These are phyloP conservation scores for Microctenopoma steveboyesi DNA, from an alignment of 2,797 vertebrate genomes.

Conservation along the genomic window DNA sequence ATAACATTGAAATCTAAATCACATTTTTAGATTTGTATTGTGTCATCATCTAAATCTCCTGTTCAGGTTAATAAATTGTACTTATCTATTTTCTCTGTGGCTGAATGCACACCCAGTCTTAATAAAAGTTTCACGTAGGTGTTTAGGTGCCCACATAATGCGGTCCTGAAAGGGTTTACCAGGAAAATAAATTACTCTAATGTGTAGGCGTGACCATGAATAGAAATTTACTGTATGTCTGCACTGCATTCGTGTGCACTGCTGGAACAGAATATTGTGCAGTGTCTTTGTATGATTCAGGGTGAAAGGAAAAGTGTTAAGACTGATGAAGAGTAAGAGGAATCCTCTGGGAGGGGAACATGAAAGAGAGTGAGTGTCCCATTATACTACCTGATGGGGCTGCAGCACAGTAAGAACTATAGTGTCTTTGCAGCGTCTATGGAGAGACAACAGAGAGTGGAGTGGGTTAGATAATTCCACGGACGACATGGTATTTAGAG, in stretches of 20 bases:
- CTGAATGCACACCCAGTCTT: constrained; percentile 31
- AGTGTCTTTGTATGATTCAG: constrained; percentile 39
- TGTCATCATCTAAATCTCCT: constrained; percentile 26
- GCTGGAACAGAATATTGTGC: constrained; percentile 26
- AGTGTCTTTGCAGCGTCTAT: constrained; percentile 92
- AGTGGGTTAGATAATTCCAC: constrained; percentile 74
- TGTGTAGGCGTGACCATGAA: constrained; percentile 32
- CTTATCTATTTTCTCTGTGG: constrained; percentile 49
- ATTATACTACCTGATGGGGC: constrained; percentile 92
- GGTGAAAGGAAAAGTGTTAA: constrained; percentile 39
- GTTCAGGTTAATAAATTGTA: constrained; percentile 40
- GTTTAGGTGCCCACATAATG: constrained; percentile 36
- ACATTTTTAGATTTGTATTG: not conserved
- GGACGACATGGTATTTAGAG: constrained; percentile 58
- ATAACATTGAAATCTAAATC: not conserved
- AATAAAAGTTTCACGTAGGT: constrained; percentile 46
- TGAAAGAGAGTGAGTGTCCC: constrained; percentile 52
- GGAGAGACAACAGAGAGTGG: constrained; percentile 77
- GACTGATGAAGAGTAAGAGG: constrained; percentile 42
- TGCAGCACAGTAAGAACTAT: constrained; percentile 96
- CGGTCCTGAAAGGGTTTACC: constrained; percentile 31
- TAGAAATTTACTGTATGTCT: constrained; percentile 31
- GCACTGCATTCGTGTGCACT: constrained; percentile 27
- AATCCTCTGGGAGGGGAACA: constrained; percentile 50
- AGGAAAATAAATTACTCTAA: constrained; percentile 51